Percentiles rank a stretch among this genome's conserved stretches.
These are phyloP conservation scores for Hystrix cristata DNA, from an alignment of 2,113 vertebrate genomes.

Conservation along the genomic window DNA sequence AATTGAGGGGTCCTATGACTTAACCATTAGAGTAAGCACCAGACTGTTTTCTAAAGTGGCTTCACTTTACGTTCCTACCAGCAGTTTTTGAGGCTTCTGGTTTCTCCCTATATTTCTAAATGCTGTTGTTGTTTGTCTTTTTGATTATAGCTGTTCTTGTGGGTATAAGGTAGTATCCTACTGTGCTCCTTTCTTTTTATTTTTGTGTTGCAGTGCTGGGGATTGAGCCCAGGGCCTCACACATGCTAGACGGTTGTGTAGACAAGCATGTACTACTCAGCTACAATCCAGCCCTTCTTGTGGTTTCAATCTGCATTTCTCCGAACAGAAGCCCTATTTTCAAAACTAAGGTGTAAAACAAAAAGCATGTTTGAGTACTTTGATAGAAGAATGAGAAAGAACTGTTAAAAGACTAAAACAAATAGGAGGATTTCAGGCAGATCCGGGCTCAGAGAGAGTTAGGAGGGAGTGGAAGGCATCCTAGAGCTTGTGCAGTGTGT, in stretches of 20 bases:
- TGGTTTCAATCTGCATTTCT: neutral
- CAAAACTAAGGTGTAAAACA: neutral
- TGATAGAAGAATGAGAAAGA: neutral
- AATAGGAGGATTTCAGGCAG: neutral
- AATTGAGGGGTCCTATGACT: neutral
- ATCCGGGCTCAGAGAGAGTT: neutral
- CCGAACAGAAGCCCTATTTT: neutral
- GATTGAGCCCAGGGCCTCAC: neutral
- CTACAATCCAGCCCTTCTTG: neutral
- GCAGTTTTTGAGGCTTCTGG: accelerated
- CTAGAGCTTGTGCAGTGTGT: neutral
- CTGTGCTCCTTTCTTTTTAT: neutral
- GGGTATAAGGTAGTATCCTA: neutral
- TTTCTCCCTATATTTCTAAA: neutral
- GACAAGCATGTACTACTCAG: neutral
- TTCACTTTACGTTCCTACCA: neutral
- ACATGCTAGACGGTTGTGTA: neutral
- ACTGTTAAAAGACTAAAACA: neutral
- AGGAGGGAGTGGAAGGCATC: neutral
- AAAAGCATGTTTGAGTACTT: neutral
- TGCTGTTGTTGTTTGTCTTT: neutral
- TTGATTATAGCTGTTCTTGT: neutral
- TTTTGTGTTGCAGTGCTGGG: neutral
- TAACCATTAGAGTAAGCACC: neutral
- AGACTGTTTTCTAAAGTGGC: neutral